Evolutionary conservation across 2,797 vertebrate species (phyloP), one percentile per base, ranked within the genome.

Genomic region (Pteronotus mesoamericanus): DNA sequence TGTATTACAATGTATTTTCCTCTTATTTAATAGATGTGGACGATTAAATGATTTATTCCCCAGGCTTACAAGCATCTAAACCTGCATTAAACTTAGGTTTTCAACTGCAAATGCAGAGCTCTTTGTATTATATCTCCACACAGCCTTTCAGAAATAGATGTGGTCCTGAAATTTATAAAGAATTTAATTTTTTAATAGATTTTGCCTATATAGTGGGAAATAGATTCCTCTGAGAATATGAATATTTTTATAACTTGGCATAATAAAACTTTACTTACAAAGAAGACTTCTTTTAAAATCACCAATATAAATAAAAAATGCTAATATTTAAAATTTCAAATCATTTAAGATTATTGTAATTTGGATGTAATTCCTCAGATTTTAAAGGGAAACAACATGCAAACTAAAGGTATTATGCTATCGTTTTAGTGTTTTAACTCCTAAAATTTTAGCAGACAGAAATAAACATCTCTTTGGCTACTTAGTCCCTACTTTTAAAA

Each of bases 381-480:
- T 66, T 85, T 80, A 95, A 94, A 85, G 48, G 86, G 37, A 95
- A 91, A 86, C 44, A 90, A 22, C 68, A 85, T 72, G 7, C 66
- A 88, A 91, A 59, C 4, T 22, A 48, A 82, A 94, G 39, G 14
- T 3, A 37, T 24, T 87, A 42, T 51, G 9, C 7, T 83, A 78
- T 12, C 39, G 66, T 29, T 79, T 32, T 11, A 44, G 4, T 48
- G 12, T 84, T 91, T 91, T 69, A 84, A 84, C 3, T 48, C 9
- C 22, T 72, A 55, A 82, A 91, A 37, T 64, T 61, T 68, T 74
- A 82, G 44, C 51, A 95, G 15, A 32, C 66, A 94, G n/a, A 80
- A 74, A 66, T 75, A 84, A 93, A 61, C 18, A 72, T 90, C 32
- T n/a, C 32, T 59, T 83, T 87, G 57, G 61, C 51, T 74, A 37